Evolutionary conservation across 2,888 invertebrate species (phyloP), one percentile per base, ranked within the genome.

Genomic region (Crematogaster levior): DNA sequence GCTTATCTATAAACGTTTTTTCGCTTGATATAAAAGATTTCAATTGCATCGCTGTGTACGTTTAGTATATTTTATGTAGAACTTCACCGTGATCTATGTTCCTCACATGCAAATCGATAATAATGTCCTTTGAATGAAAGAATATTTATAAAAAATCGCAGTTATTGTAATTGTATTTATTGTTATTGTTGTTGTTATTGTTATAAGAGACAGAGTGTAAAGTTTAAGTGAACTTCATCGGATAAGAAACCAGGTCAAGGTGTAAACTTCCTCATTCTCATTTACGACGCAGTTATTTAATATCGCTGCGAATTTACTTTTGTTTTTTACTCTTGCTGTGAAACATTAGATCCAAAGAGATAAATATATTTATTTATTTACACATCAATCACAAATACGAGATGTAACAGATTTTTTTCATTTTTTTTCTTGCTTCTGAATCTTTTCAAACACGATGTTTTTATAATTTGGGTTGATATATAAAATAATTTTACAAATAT

Each of bases 181-280:
- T 83, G 84, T 90, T 88, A 88, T 90, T 87, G 88, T 89, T 90
- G 84, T 84, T 89, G 89, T 91, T 91, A 84, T 90, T 91, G 87
- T 91, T 90, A 82, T 88, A 90, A 84, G 84, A 87, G 61, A 66
- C 73, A 66, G 60, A 75, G 66, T 84, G 83, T 86, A 84, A 88
- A 88, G 66, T 86, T 89, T 82, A 85, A 86, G 84, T 66, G 79
- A 83, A 40, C 81, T 72, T 72, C 61, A 58, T 87, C 72, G 58
- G 66, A 65, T 72, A 53, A 61, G 61, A 72, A 87, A 60, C 51
- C 81, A 48, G n/a, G 68, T 77, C 61, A 82, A 83, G 75, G 84
- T 77, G 72, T 58, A 81, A 83, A 85, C 77, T 83, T 85, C 81
- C 81, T 82, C 68, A 83, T 79, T 84, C 72, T 84, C 58, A 81